Conservation (phyloP, 2,888 invertebrate species). For the Eupithecia abbreviata region DNA sequence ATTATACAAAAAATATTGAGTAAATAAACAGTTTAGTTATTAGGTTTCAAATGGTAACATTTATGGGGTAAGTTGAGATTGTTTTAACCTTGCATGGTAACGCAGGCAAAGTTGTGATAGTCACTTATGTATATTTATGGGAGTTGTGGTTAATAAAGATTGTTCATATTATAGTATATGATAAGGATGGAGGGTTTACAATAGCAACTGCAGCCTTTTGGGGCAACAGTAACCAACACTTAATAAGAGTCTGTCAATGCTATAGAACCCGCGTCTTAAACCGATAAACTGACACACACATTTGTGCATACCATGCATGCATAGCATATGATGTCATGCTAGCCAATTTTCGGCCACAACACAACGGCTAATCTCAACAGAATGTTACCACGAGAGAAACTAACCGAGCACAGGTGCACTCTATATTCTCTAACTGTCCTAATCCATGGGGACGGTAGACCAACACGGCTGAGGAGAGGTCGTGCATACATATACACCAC, state of each 20-base stretch:
- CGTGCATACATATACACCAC: neutral
- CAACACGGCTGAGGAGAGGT: neutral
- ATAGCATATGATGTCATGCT: neutral
- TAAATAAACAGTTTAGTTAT: slow-evolving; percentile 12
- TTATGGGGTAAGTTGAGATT: slow-evolving; percentile 7
- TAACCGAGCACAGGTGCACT: neutral
- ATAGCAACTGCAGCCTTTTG: neutral
- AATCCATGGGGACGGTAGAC: neutral
- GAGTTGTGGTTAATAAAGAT: neutral
- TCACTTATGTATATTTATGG: neutral
- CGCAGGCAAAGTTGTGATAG: neutral
- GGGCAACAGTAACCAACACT: neutral
- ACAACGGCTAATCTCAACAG: too few species aligned
- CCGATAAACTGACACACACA: neutral
- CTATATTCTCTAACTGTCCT: neutral
- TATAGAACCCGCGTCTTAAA: neutral
- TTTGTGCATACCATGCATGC: neutral
- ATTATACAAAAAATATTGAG: slow-evolving; percentile 4
- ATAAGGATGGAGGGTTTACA: neutral
- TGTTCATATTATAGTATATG: too few species aligned
- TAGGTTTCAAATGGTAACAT: slow-evolving; percentile 12
- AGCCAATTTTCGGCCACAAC: neutral
- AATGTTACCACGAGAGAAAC: too few species aligned
- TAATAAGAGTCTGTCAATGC: neutral
- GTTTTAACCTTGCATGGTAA: neutral